A percentile compares a stretch with the other conserved stretches of the same genome.
Conservation (phyloP, 92 coral and sea anemone genomes). For the Blastomussa wellsi region DNA sequence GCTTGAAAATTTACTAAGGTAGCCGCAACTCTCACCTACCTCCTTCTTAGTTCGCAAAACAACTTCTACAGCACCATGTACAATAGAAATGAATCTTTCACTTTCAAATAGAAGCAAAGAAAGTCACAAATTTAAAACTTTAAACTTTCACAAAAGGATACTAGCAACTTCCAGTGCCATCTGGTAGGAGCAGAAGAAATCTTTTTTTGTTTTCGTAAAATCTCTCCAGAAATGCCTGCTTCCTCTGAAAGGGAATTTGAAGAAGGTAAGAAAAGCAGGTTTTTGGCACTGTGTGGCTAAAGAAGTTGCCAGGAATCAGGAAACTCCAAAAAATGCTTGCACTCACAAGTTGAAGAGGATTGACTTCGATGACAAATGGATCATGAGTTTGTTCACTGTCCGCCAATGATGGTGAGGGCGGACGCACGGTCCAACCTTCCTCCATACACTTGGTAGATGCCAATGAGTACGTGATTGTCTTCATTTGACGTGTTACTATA, state of each 20-base stretch:
- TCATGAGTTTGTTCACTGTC: constrained; percentile 62
- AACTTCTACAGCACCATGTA: background rate
- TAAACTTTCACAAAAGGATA: constrained; percentile 70
- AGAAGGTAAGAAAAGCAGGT: background rate
- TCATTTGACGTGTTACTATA: constrained; percentile 99
- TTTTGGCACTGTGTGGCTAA: background rate
- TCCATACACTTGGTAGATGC: constrained; percentile 99
- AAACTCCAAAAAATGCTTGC: background rate
- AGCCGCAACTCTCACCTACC: too few species aligned
- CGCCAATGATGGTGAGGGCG: constrained; percentile 64
- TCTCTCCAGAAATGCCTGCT: constrained; percentile 84
- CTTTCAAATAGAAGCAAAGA: background rate
- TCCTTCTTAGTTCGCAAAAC: background rate
- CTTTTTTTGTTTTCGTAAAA: constrained; percentile 82
- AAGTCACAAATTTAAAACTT: too few species aligned
- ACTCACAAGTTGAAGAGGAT: constrained; percentile 82
- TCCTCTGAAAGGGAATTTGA: constrained; percentile 55
- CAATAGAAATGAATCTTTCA: background rate
- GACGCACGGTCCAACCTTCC: constrained; percentile 98
- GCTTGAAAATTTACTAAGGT: too few species aligned
- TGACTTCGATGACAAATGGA: constrained; percentile 94
- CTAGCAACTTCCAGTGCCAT: constrained; percentile 99
- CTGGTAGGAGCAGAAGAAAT: constrained; percentile 89
- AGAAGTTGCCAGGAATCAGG: background rate
- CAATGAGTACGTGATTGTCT: constrained; percentile 90